Conservation (phyloP, 2,797 vertebrate genomes). For the Molossus molossus region DNA sequence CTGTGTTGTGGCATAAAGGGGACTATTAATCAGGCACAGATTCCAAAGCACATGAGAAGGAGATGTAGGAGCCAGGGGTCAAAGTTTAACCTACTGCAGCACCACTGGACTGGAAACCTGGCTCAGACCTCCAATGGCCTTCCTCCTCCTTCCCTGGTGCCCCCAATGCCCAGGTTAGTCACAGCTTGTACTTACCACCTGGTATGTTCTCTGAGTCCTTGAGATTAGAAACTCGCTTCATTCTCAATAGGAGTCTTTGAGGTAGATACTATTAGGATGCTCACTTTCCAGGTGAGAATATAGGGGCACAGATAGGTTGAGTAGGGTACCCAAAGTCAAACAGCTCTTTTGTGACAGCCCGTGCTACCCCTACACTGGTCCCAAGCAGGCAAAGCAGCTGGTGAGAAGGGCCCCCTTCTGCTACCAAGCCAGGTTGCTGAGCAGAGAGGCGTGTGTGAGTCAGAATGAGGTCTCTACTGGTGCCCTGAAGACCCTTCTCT, state of each 20-base stretch:
- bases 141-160: background rate
- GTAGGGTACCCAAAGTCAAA: fast-evolving
- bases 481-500: background rate
- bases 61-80: background rate
- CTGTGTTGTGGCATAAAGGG: background rate
- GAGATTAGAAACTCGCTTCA: background rate
- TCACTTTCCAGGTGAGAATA: background rate
- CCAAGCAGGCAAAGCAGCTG: background rate
- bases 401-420: background rate
- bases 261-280: background rate
- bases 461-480: background rate
- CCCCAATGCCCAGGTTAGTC: background rate
- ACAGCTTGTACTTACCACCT: background rate
- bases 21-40: background rate
- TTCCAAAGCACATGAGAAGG: background rate
- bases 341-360: background rate
- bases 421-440: background rate
- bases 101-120: background rate
- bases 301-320: background rate
- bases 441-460: background rate
- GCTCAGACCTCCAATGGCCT: background rate
- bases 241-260: background rate
- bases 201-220: background rate
- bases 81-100: background rate
- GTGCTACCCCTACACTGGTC: background rate